These are phyloP conservation scores for Dromiciops gliroides DNA, from an alignment of 2,113 vertebrate species.

Conservation along the genomic window DNA sequence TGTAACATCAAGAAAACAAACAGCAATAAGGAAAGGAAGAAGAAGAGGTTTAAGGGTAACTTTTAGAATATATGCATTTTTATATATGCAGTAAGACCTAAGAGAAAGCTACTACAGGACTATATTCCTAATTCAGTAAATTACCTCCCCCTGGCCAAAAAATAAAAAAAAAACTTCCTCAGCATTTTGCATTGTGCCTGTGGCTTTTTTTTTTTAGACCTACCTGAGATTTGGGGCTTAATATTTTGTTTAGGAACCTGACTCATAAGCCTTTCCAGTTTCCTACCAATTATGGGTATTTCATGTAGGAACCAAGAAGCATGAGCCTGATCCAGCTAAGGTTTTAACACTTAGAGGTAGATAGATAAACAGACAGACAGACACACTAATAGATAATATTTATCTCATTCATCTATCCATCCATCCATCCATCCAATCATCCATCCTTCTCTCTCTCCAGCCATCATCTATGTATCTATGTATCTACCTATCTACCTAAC, in stretches of 20 bases:
- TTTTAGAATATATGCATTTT: neutral
- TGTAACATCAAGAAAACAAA: slow-evolving; percentile 42
- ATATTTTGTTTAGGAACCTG: neutral
- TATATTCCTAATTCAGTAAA: neutral
- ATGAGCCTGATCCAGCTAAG: neutral
- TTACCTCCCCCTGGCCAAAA: neutral
- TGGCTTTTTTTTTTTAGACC: neutral
- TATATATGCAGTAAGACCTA: neutral
- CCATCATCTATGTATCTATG: neutral
- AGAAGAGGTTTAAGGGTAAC: neutral
- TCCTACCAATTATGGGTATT: neutral
- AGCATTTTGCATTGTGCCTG: neutral
- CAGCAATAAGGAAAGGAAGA: neutral
- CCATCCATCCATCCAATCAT: neutral
- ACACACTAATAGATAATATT: too few relatives aligned
- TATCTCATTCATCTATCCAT: too few relatives aligned
- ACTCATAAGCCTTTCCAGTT: neutral
- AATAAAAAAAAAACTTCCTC: neutral
- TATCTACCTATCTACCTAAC: neutral
- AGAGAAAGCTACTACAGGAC: neutral
- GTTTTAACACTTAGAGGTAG: neutral
- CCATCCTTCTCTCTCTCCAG: too few relatives aligned
- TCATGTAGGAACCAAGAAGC: neutral
- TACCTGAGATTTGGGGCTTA: neutral
- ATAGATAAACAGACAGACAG: neutral